Conservation (phyloP, 2,113 vertebrate species). For the Sclerurus mexicanus region DNA sequence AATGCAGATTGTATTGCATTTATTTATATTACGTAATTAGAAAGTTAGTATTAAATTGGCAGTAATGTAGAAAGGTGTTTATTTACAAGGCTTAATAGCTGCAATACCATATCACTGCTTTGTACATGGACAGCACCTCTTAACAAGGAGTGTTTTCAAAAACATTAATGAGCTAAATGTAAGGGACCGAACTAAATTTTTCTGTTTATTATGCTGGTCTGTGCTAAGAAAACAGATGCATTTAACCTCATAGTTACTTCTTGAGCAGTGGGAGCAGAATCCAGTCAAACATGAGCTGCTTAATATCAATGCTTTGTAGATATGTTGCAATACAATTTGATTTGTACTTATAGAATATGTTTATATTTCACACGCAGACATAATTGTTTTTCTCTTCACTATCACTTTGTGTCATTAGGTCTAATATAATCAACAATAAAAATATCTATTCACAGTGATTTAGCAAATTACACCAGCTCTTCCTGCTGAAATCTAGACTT, state of each 20-base stretch:
- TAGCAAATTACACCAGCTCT: not conserved
- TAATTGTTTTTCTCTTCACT: not conserved
- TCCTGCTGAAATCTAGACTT: not conserved
- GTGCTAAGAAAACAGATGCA: not conserved
- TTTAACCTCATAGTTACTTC: not conserved
- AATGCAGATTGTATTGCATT: slow-evolving; percentile 6
- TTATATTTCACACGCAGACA: not conserved
- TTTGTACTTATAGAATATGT: not conserved
- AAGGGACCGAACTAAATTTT: not conserved
- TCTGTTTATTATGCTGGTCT: not conserved
- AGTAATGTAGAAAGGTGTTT: slow-evolving; percentile 10
- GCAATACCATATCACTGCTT: not conserved
- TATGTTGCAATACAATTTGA: not conserved
- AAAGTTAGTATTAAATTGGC: slow-evolving; percentile 41
- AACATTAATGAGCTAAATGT: not conserved
- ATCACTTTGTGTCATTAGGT: not conserved
- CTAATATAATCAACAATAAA: not conserved
- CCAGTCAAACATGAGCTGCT: not conserved
- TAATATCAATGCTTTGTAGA: not conserved
- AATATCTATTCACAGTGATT: not conserved
- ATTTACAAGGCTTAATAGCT: slow-evolving; percentile 31
- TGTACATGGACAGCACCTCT: not conserved
- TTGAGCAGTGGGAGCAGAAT: not conserved
- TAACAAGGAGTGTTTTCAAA: slow-evolving; percentile 8
- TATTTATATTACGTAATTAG: slow-evolving; percentile 45